A percentile compares a stretch with the other conserved stretches of the same genome.
Evolutionary conservation across 2,797 vertebrate genomes (phyloP).

Genomic region (Gymnopithys bicolor): DNA sequence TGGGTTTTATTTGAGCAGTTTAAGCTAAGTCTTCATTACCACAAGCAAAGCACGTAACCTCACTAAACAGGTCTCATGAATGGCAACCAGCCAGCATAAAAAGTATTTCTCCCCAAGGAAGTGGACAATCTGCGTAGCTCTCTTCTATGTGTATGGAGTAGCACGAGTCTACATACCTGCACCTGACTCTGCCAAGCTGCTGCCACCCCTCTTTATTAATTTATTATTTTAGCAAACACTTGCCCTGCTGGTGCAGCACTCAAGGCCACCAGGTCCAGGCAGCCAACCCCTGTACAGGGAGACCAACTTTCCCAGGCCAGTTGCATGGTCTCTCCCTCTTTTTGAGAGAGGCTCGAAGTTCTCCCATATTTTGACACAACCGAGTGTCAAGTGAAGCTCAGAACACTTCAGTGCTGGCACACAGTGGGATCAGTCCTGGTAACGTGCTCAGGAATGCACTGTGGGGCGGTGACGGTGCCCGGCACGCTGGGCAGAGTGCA

Average conservation of each 20-base stretch:
- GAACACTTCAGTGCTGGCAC: background rate
- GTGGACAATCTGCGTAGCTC: background rate
- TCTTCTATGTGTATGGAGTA: background rate
- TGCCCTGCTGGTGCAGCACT: background rate
- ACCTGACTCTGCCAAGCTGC: background rate
- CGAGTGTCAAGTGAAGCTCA: accelerated
- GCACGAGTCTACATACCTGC: background rate
- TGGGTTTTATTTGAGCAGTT: background rate
- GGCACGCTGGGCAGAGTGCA: background rate
- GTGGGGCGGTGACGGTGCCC: accelerated
- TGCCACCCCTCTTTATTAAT: background rate
- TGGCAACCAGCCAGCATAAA: background rate
- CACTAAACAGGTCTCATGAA: background rate
- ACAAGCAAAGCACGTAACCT: background rate
- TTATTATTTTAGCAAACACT: background rate
- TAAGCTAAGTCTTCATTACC: constrained; percentile 26
- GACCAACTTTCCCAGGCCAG: background rate
- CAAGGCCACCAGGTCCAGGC: background rate
- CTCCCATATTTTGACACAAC: accelerated
- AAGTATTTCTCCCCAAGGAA: background rate
- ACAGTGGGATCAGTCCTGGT: accelerated
- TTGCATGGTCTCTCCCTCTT: background rate
- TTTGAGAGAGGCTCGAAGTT: background rate
- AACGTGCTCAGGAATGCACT: accelerated
- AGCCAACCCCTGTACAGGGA: background rate